phyloP scores from a whole-genome alignment of 2,113 vertebrate species.

The Monopterus albus region DNA sequence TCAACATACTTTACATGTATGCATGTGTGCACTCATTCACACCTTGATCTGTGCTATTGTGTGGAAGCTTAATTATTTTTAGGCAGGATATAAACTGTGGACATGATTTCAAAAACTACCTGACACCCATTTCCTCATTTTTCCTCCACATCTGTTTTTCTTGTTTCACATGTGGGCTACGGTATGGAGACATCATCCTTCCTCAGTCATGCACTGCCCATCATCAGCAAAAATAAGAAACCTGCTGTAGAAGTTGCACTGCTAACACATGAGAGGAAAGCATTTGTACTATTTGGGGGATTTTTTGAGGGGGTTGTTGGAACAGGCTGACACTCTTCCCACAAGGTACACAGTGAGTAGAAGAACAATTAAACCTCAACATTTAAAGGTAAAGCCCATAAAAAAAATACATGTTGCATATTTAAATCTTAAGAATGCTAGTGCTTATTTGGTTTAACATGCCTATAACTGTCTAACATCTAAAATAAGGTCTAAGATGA shows the following conservation, averaged over 20 bases:
- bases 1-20: constrained; percentile 64
- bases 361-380: background rate
- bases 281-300: constrained; percentile 16
- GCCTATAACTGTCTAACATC: constrained; percentile 6
- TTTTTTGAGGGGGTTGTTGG: constrained; percentile 16
- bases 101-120: constrained; percentile 27
- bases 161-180: constrained; percentile 53
- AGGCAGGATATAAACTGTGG: constrained; percentile 56
- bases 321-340: background rate
- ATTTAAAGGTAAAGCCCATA: constrained; percentile 32
- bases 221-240: constrained; percentile 23
- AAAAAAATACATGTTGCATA: constrained; percentile 12
- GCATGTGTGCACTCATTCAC: constrained; percentile 66
- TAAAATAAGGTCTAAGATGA: background rate
- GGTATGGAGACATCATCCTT: constrained; percentile 3
- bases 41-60: constrained; percentile 57
- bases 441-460: background rate
- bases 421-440: constrained; percentile 4
- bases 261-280: constrained; percentile 22
- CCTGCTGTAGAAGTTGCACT: constrained; percentile 42
- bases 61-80: constrained; percentile 68
- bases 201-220: constrained; percentile 10
- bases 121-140: constrained; percentile 18
- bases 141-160: constrained; percentile 18
- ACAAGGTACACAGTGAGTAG: background rate